Percentiles rank a stretch among this genome's conserved stretches.
phyloP scores from a whole-genome alignment of 2,113 vertebrate species.

The Perca flavescens region DNA sequence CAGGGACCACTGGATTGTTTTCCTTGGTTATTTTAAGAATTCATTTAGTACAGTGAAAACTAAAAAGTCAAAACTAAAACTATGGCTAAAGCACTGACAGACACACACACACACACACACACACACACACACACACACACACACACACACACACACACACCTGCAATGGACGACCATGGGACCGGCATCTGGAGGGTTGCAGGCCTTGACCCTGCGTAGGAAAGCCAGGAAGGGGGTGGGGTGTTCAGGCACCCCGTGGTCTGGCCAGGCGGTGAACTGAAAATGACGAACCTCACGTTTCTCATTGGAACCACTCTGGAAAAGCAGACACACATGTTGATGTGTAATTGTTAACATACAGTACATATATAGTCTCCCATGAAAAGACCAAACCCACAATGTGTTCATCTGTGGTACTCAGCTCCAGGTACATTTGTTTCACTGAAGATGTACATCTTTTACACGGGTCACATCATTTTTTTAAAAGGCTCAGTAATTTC shows the following conservation, averaged over 20 bases:
- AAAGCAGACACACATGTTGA: neutral
- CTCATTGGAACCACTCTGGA: constrained; percentile 90
- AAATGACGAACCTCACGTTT: constrained; percentile 98
- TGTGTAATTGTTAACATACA: constrained; percentile 2
- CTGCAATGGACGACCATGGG: constrained; percentile 99
- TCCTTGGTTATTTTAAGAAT: constrained; percentile 12
- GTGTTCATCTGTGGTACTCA: neutral
- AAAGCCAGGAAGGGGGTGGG: constrained; percentile 98
- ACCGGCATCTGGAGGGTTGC: constrained; percentile 96
- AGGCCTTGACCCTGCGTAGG: constrained; percentile 94
- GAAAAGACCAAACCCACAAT: neutral
- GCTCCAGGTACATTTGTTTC: neutral
- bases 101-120: constrained; percentile 1
- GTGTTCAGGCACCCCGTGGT: constrained; percentile 97
- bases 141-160: constrained; percentile 71
- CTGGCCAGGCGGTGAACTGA: constrained; percentile 99
- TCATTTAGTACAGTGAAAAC: constrained; percentile 13
- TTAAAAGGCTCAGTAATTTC: neutral
- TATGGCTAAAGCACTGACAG: neutral
- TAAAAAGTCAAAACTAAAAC: neutral
- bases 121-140: neutral
- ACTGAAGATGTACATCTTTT: neutral
- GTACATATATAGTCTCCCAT: neutral
- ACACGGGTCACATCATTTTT: neutral
- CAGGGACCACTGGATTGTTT: constrained; percentile 10